These are phyloP conservation scores for Sminthurides aquaticus DNA, from an alignment of 2,888 invertebrate species.

Conservation along the genomic window DNA sequence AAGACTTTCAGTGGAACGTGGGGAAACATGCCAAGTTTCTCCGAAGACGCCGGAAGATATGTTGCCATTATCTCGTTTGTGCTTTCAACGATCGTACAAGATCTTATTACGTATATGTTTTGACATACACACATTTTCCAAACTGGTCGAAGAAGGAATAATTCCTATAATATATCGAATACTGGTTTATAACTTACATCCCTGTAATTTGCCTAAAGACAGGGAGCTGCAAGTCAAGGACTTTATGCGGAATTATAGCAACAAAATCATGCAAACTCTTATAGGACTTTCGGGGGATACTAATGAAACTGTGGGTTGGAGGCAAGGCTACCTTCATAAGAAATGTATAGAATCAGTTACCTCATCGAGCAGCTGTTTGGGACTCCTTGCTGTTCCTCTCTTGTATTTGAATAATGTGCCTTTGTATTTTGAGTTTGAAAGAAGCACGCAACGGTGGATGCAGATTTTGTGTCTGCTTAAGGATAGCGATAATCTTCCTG, in stretches of 20 bases:
- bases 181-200: slow-evolving; percentile 9
- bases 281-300: slow-evolving; percentile 8
- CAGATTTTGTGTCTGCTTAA: slow-evolving; percentile 10
- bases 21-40: neutral
- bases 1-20: slow-evolving; percentile 11
- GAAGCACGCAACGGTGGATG: slow-evolving; percentile 10
- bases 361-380: neutral
- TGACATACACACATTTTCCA: slow-evolving; percentile 15
- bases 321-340: slow-evolving; percentile 16
- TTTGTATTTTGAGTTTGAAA: slow-evolving; percentile 15
- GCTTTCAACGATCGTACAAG: slow-evolving; percentile 17
- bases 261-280: slow-evolving; percentile 14
- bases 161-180: slow-evolving; percentile 17
- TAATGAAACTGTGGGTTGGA: slow-evolving; percentile 15
- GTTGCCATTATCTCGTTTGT: neutral
- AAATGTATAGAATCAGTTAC: neutral
- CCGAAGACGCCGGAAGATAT: slow-evolving; percentile 7
- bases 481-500: slow-evolving; percentile 8
- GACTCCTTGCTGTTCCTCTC: slow-evolving; percentile 17
- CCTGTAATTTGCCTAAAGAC: neutral
- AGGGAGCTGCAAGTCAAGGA: neutral
- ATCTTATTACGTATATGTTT: slow-evolving; percentile 13
- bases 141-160: slow-evolving; percentile 5
- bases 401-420: slow-evolving; percentile 4
- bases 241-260: slow-evolving; percentile 12